Base-by-base conservation (phyloP, 2,888 invertebrate genomes). In the Desoria tigrina region DNA sequence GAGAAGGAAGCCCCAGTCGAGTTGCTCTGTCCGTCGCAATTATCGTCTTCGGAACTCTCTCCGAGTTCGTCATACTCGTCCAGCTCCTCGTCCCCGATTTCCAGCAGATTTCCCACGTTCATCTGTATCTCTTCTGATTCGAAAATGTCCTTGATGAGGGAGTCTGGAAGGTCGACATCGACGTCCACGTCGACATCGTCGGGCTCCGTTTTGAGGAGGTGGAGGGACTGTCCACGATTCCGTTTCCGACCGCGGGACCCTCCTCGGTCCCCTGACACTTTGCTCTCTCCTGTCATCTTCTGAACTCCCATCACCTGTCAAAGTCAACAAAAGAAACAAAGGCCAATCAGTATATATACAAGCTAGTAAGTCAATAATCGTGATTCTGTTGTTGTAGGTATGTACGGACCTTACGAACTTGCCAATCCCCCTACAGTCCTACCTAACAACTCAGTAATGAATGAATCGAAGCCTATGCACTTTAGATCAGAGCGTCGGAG, bases 231-330 rank as follows among this genome's bases (percentile, higher is more conserved):
- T 4, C 32, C 32, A 54, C 65, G 49, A 49, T 51, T 50, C 58
- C 73, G 73, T 63, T 74, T 74, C 27, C 74, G 72, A 58, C 74
- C 72, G 49, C 74, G 68, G 42, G 71, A 64, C 6, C 4, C 32
- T 26, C 68, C 66, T 63, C 71, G 69, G 63, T 74, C 72, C 58
- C 62, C 69, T 64, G 68, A 66, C 67, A 21, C 6, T 45, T 68
- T 71, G 61, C 74, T 71, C 63, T 74, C 74, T 56, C 74, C 73
- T 61, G 73, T 72, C 73, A 74, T 74, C 57, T 63, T 74, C 65
- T 65, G 66, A 57, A 71, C 71, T 67, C 71, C 73, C 71, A 73
- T 73, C 71, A 69, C 73, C 73, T 73, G 65, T 61, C 21, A 42
- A 4, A 71, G 65, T 61, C 21, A 42, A 4, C 18, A 28, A 51